Evolutionary conservation across 2,888 invertebrate species (phyloP).

Genomic region (Caenorhabditis sp.): DNA sequence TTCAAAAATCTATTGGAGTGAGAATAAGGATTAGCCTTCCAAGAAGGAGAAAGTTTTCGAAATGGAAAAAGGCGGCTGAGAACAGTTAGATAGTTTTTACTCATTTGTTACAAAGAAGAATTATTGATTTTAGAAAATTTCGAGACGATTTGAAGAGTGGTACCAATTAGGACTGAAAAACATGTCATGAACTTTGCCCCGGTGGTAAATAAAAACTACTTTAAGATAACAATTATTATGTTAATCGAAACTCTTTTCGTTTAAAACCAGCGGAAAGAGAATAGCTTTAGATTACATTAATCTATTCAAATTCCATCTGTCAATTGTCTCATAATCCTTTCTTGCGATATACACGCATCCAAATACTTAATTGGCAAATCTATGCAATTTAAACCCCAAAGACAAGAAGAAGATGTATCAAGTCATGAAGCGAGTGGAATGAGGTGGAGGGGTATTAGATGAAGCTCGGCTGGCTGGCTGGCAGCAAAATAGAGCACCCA

Average conservation of each 20-base stretch:
- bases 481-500: not conserved
- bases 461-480: constrained; percentile 22
- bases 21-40: not conserved
- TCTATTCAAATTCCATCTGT: constrained; percentile 1
- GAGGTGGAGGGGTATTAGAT: constrained; percentile 27
- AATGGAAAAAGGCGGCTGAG: not conserved
- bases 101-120: no score
- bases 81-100: no score
- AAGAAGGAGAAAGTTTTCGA: not conserved
- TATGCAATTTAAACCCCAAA: no score
- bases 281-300: no score
- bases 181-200: no score
- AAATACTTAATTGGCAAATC: not conserved
- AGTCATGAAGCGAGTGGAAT: not conserved
- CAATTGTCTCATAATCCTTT: constrained; percentile 4
- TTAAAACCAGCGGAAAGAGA: no score
- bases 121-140: no score
- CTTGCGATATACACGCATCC: not conserved
- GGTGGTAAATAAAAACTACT: no score
- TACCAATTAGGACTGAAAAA: no score
- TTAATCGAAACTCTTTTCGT: no score
- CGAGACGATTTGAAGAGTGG: no score
- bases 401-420: not conserved
- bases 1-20: not conserved
- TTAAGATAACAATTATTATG: no score